Evolutionary conservation across 2,113 vertebrate species (phyloP).

Genomic region (Tichodroma muraria): DNA sequence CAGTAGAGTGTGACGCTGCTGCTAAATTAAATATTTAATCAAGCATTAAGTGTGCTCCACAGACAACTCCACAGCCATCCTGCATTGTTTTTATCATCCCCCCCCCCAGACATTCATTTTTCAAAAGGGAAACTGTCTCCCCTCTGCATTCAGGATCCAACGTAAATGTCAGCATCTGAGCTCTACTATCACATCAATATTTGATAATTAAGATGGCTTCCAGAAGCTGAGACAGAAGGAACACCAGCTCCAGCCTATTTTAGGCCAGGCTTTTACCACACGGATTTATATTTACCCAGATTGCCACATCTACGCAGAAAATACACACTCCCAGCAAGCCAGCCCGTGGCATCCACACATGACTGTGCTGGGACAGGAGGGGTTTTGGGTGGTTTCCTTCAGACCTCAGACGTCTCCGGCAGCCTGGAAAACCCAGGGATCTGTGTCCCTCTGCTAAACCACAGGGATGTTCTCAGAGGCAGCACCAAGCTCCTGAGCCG

Average conservation of each 20-base stretch:
- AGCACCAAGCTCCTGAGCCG: fast-evolving
- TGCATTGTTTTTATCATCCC: not conserved
- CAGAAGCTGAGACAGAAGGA: not conserved
- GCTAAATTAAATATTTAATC: slow-evolving; percentile 55
- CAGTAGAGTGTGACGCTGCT: slow-evolving; percentile 23
- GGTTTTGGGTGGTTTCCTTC: slow-evolving; percentile 28
- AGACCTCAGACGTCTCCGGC: not conserved
- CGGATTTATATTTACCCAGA: not conserved
- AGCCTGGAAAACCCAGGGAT: not conserved
- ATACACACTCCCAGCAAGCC: not conserved
- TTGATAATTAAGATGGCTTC: slow-evolving; percentile 20
- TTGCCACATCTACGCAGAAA: not conserved
- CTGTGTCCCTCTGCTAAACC: not conserved
- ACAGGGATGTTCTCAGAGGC: not conserved
- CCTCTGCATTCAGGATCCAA: not conserved
- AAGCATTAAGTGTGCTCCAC: slow-evolving; percentile 9
- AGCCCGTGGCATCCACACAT: not conserved
- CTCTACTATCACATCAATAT: not conserved
- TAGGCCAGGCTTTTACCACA: not conserved
- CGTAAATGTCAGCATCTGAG: not conserved
- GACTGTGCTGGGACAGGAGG: not conserved
- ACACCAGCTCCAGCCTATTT: not conserved
- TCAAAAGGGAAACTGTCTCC: not conserved
- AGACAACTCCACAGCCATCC: not conserved
- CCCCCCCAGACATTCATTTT: not conserved